A percentile compares a stretch with the other conserved stretches of the same genome.
phyloP scores from a whole-genome alignment of 2,888 invertebrate species.

The Conus canariensis region DNA sequence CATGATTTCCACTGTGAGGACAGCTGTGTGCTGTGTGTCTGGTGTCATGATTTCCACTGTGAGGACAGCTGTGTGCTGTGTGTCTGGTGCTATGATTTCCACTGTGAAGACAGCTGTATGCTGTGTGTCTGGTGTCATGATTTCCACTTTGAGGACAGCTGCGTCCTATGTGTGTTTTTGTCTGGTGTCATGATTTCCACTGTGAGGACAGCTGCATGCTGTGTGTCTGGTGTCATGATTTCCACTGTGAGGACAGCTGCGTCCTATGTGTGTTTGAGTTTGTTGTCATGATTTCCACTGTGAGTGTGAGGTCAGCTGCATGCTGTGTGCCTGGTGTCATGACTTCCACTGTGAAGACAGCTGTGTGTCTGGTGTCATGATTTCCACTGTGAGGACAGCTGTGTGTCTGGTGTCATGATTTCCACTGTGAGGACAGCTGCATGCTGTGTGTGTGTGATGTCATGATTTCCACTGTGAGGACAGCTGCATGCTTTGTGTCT shows the following conservation, averaged over 20 bases:
- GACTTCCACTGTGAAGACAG: no score
- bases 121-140: slow-evolving; percentile 81
- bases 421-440: no score
- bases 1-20: slow-evolving; percentile 69
- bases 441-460: no score
- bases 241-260: slow-evolving; percentile 63
- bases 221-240: slow-evolving; percentile 81
- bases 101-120: slow-evolving; percentile 63
- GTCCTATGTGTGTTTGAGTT: slow-evolving; percentile 78
- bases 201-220: slow-evolving; percentile 57
- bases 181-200: slow-evolving; percentile 81
- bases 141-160: slow-evolving; percentile 66
- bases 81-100: slow-evolving; percentile 81
- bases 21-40: slow-evolving; percentile 64
- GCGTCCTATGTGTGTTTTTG: slow-evolving; percentile 24
- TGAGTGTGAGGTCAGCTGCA: slow-evolving; percentile 64
- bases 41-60: slow-evolving; percentile 77
- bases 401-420: no score
- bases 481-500: no score
- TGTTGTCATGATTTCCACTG: slow-evolving; percentile 78
- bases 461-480: no score
- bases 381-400: no score
- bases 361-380: no score
- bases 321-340: no score
- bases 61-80: slow-evolving; percentile 44